These are phyloP conservation scores for Hiodon tergisus DNA, from an alignment of 2,113 vertebrate genomes.

Conservation along the genomic window DNA sequence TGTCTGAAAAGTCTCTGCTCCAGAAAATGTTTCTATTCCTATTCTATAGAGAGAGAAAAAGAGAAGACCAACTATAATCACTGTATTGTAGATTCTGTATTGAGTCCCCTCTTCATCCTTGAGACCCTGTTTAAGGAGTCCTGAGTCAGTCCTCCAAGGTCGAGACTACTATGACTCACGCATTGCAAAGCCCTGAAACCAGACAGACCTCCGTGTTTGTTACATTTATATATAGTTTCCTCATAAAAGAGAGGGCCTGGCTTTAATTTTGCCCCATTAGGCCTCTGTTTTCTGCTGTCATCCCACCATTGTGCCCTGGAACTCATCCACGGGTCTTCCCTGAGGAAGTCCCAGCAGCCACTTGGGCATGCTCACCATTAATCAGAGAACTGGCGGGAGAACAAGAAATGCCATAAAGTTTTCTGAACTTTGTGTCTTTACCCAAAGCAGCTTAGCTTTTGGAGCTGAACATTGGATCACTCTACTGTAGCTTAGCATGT, in stretches of 20 bases:
- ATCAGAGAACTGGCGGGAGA: neutral
- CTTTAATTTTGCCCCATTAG: neutral
- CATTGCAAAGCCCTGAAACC: neutral
- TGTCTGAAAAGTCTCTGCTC: neutral
- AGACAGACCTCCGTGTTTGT: neutral
- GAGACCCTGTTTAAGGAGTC: neutral
- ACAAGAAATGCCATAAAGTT: neutral
- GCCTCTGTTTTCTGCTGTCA: neutral
- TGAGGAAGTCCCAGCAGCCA: neutral
- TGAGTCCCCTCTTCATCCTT: no score
- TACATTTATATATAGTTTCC: neutral
- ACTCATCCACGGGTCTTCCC: neutral
- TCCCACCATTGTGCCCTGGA: conserved; percentile 1
- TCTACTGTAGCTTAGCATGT: neutral
- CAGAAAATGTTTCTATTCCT: neutral
- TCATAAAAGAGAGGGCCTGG: neutral
- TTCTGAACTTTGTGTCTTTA: neutral
- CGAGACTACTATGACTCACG: conserved; percentile 12
- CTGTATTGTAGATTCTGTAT: no score
- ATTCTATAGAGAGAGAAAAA: no score
- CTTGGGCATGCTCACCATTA: neutral
- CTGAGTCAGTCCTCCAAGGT: conserved; percentile 1
- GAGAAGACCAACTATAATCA: no score
- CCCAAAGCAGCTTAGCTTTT: neutral
- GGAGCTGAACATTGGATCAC: neutral